These are phyloP conservation scores for Hofmannophila pseudospretella DNA, from an alignment of 2,888 invertebrate genomes.

Conservation along the genomic window DNA sequence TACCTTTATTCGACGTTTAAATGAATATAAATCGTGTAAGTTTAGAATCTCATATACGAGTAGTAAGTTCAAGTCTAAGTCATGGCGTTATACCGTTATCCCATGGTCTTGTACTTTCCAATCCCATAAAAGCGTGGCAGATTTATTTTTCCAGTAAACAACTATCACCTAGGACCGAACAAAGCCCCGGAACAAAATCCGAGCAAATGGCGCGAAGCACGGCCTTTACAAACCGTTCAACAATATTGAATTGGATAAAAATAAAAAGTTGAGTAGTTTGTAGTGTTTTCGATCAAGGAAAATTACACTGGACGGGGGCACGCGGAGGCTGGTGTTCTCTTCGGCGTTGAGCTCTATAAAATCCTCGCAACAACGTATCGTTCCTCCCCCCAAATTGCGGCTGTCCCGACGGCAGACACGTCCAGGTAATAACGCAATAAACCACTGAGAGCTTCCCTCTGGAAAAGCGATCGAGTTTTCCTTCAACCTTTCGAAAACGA, in stretches of 20 bases:
- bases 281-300: conserved; percentile 70
- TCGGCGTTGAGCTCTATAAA: conserved; percentile 59
- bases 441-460: conserved; percentile 75
- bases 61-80: too few relatives aligned
- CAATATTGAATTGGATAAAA: conserved; percentile 65
- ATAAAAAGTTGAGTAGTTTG: conserved; percentile 58
- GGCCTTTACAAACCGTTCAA: conserved; percentile 41
- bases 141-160: conserved; percentile 3
- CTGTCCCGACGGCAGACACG: conserved; percentile 71
- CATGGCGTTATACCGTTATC: too few relatives aligned
- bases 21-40: too few relatives aligned
- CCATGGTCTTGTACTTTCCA: too few relatives aligned
- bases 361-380: conserved; percentile 71
- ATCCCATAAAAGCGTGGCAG: not conserved
- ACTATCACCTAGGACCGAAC: conserved; percentile 16
- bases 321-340: conserved; percentile 53
- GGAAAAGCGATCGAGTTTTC: conserved; percentile 77
- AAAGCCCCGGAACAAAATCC: conserved; percentile 14
- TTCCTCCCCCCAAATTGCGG: conserved; percentile 72
- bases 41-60: too few relatives aligned
- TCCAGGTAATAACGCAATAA: conserved; percentile 79
- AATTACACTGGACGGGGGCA: conserved; percentile 59
- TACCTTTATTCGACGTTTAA: too few relatives aligned
- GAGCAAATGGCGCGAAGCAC: conserved; percentile 31
- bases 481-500: conserved; percentile 70